These are phyloP conservation scores for Indicator indicator DNA, from an alignment of 2,113 vertebrate genomes.

Conservation along the genomic window DNA sequence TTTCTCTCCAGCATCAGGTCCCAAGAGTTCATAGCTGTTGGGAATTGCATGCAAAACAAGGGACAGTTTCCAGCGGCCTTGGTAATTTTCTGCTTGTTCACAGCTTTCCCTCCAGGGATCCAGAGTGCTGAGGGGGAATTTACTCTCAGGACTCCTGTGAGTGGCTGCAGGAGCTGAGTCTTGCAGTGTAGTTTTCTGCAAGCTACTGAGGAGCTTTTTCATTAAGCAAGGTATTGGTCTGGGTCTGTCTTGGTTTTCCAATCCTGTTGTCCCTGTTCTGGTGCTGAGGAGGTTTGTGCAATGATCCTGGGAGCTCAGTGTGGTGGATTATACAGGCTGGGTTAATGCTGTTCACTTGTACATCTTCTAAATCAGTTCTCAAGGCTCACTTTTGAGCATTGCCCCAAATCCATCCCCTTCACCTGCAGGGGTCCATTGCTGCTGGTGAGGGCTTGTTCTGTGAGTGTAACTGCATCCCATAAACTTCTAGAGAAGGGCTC, in stretches of 20 bases:
- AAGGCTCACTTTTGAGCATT: neutral
- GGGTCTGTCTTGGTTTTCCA: neutral
- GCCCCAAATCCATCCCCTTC: neutral
- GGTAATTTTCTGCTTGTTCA: neutral
- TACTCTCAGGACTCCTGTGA: neutral
- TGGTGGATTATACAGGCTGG: rapidly evolving
- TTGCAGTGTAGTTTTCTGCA: neutral
- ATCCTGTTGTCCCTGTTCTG: neutral
- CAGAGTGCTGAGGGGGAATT: neutral
- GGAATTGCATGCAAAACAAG: neutral
- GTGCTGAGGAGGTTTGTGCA: neutral
- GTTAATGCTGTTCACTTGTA: rapidly evolving
- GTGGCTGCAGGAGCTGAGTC: neutral
- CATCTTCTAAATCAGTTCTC: neutral
- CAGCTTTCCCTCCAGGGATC: neutral
- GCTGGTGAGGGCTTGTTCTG: neutral
- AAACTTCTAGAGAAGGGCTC: too few species aligned
- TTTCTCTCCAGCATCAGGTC: neutral
- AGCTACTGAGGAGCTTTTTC: rapidly evolving
- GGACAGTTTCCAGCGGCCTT: too few species aligned
- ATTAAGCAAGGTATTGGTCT: rapidly evolving
- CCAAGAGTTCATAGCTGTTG: neutral
- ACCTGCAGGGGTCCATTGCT: neutral
- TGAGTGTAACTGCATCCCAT: neutral
- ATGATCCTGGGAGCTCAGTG: rapidly evolving